Evolutionary conservation across 1,140 invertebrate species (phyloP), one percentile per base, ranked within the genome.

Genomic region (Meteorus sp.): DNA sequence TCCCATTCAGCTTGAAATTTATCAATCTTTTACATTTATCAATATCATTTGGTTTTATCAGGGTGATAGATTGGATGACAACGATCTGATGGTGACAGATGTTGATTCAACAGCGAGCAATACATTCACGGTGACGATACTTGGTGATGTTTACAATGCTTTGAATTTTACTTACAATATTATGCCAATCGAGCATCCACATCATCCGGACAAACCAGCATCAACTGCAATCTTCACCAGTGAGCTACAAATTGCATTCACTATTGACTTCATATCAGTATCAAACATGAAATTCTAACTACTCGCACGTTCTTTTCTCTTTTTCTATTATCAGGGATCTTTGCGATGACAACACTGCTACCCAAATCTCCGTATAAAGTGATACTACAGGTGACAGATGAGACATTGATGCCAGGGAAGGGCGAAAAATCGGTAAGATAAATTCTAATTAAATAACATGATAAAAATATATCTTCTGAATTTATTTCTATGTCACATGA

Each of bases 311-410:
- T 11, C 39, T 48, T 48, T 17, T 33, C 35, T 35, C 39, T 50
- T 39, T 5, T 60, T 37, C n/a, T 1, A 20, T 20, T 67, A 58
- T 0, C 56, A 80, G 76, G 61, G 59, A 71, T 80, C 27, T 68
- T 60, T 48, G 65, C 74, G 1, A 71, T 62, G 43, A 78, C 70
- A 2, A 78, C 76, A 22, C 52, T 77, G 0, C 52, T 80, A 11
- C 77, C 78, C n/a, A 73, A 73, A 58, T 79, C 77, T 1, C 77
- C 79, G 4, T 81, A 79, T 62, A 67, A 61, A 44, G 73, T 81
- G n/a, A 58, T 72, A 1, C 62, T 81, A 19, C 78, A 75, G 63
- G 70, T 79, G 0, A 73, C 59, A 13, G 79, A 81, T 54, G 74
- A 73, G 51, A 70, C 70, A 9, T 60, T 81, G 13, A 47, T 75